Evolutionary conservation across 2,797 vertebrate genomes (phyloP), one percentile per base, ranked within the genome.

Genomic region (Periophthalmus magnuspinnatus): DNA sequence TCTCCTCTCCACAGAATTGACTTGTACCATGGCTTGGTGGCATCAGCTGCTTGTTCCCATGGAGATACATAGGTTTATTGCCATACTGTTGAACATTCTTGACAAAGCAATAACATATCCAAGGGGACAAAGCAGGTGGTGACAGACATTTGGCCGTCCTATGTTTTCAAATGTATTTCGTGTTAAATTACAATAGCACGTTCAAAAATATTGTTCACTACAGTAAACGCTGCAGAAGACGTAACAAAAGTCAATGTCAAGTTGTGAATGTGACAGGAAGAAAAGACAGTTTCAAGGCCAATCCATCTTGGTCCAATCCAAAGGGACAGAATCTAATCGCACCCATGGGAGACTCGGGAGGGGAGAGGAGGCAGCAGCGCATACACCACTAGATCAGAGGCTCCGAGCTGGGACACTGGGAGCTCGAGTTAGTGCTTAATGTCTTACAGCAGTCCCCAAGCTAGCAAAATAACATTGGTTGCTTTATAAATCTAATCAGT

Each of bases 301-400:
- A 87, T 90, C 77, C 78, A 88, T 88, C 89, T 86, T 76, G 61
- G 64, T 82, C 50, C 11, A 69, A 77, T 67, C 69, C 8, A 6
- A 78, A 70, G 70, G 74, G 78, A 78, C 68, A 72, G 21, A 84
- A 77, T 81, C 56, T 77, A 80, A 87, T 82, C 67, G 71, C 67
- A 77, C 85, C 79, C 73, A 6, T 9, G 84, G 84, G 88, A 88
- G 92, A 92, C 77, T 92, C 91, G 75, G 93, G 95, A 34, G 65
- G 61, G 93, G 95, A 38, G 65, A 55, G 54, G 57, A 68, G 77
- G 64, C 70, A 24, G 41, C 85, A 69, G 86, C 64, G 45, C 73
- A 71, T 32, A 52, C 33, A 55, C 55, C 41, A 68, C 66, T 60
- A 71, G 38, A 56, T 57, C 64, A 21, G 67, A 28, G 71, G 71